These are phyloP conservation scores for Lipophrys pholis DNA, from an alignment of 2,113 vertebrate species.

Conservation along the genomic window DNA sequence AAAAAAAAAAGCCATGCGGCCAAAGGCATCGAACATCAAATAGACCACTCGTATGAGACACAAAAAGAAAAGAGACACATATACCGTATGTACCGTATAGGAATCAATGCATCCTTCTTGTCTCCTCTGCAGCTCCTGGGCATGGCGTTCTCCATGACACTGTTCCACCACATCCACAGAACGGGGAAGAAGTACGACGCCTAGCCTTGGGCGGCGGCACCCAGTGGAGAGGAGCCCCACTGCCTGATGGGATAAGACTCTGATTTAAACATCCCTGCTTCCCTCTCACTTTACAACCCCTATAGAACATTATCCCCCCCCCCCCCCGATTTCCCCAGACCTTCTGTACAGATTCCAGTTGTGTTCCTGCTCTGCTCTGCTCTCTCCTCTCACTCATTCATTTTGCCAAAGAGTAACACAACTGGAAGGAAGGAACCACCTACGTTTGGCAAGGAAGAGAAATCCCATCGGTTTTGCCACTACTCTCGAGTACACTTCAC, in stretches of 20 bases:
- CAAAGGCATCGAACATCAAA: conserved; percentile 41
- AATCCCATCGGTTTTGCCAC: conserved; percentile 56
- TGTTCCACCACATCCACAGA: conserved; percentile 98
- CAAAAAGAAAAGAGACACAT: neutral
- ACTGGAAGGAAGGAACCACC: conserved; percentile 69
- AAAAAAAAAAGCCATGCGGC: conserved; percentile 23
- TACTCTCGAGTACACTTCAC: conserved; percentile 52
- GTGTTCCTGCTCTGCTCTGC: conserved; percentile 68
- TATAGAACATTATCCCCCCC: conserved; percentile 42
- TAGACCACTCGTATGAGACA: conserved; percentile 3
- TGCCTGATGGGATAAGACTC: conserved; percentile 77
- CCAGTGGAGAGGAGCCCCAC: conserved; percentile 55
- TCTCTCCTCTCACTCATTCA: conserved; percentile 80
- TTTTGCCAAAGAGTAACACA: conserved; percentile 91
- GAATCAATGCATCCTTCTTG: conserved; percentile 32
- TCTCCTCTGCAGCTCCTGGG: conserved; percentile 91
- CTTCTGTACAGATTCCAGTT: conserved; percentile 78
- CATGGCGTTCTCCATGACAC: conserved; percentile 99
- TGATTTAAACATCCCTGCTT: conserved; percentile 55
- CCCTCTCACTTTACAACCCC: conserved; percentile 49
- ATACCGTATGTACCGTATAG: neutral
- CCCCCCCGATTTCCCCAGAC: conserved; percentile 15
- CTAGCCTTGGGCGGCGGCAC: conserved; percentile 71
- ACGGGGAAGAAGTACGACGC: conserved; percentile 98
- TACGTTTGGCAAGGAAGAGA: conserved; percentile 66